phyloP scores from a whole-genome alignment of 2,797 vertebrate genomes.

The Lophotriccus pileatus region DNA sequence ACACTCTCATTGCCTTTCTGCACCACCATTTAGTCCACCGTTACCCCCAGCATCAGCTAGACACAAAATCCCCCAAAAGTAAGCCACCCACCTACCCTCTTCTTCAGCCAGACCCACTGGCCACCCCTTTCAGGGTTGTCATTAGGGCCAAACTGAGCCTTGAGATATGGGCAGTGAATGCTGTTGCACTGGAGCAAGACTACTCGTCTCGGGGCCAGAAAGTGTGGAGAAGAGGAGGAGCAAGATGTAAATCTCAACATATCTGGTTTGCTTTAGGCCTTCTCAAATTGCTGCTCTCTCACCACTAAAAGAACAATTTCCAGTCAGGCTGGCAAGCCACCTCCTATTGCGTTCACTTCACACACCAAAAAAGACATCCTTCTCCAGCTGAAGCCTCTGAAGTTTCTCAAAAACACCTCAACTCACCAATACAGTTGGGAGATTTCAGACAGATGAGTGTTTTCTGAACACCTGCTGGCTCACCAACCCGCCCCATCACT shows the following conservation, averaged over 20 bases:
- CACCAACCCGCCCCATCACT: background rate
- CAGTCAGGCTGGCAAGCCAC: background rate
- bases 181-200: background rate
- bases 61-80: background rate
- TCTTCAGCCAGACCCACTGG: background rate
- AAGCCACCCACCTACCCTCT: background rate
- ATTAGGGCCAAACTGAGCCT: background rate
- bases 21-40: background rate
- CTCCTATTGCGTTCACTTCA: background rate
- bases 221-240: background rate
- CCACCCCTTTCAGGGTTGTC: background rate
- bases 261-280: background rate
- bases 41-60: background rate
- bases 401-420: background rate
- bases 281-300: background rate
- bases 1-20: background rate
- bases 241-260: background rate
- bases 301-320: background rate
- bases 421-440: background rate
- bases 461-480: background rate
- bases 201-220: background rate
- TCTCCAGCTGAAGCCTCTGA: background rate
- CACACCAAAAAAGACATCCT: background rate
- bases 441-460: rapidly evolving
- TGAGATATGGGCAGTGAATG: rapidly evolving